These are phyloP conservation scores for Trichonephila clavipes DNA, from an alignment of 1,140 invertebrate species.

Conservation along the genomic window DNA sequence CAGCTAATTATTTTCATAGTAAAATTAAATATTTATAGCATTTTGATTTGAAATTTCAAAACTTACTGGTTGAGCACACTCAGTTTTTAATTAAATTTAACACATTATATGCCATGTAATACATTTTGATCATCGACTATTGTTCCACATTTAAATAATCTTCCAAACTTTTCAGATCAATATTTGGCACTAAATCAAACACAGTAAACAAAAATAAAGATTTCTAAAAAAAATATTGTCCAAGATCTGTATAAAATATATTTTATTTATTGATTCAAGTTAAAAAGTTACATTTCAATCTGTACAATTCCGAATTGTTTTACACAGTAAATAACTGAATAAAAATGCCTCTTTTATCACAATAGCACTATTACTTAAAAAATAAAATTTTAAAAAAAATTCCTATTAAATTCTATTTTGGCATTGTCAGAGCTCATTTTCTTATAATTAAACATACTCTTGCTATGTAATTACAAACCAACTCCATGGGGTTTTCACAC, in stretches of 20 bases:
- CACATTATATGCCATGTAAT: too few relatives aligned
- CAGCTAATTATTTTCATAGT: too few relatives aligned
- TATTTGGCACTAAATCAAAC: too few relatives aligned
- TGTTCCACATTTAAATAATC: too few relatives aligned
- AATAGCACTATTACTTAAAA: slow-evolving; percentile 5
- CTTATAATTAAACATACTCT: not conserved
- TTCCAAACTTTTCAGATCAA: too few relatives aligned
- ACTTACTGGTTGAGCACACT: too few relatives aligned
- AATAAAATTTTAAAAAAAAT: not conserved
- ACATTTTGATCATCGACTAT: too few relatives aligned
- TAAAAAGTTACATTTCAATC: slow-evolving; percentile 35
- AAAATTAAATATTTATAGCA: too few relatives aligned
- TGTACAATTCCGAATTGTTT: slow-evolving; percentile 22
- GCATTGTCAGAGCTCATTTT: slow-evolving; percentile 9
- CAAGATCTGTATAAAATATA: slow-evolving; percentile 41
- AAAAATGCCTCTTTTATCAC: not conserved
- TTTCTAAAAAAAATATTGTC: not conserved
- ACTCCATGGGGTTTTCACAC: not conserved
- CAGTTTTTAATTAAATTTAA: too few relatives aligned
- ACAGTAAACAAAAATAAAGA: not conserved
- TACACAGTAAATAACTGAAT: slow-evolving; percentile 5
- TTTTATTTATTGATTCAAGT: slow-evolving; percentile 40
- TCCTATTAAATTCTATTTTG: slow-evolving; percentile 21
- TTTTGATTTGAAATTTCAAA: too few relatives aligned
- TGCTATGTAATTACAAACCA: not conserved